Conservation (phyloP, 2,888 invertebrate genomes). For the Notocelia uddmanniana region DNA sequence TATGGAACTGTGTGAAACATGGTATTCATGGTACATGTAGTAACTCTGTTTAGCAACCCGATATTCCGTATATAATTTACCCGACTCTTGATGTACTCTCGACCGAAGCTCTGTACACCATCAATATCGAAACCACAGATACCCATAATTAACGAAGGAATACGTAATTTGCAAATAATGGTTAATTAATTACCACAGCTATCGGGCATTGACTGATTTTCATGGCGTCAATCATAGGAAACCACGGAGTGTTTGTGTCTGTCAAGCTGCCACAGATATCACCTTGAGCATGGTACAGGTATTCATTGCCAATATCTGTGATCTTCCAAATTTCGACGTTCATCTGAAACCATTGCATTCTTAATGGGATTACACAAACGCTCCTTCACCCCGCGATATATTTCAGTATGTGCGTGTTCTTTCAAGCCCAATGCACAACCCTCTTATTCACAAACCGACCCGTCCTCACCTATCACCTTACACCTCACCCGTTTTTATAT, state of each 20-base stretch:
- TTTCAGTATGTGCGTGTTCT: background rate
- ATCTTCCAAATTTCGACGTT: conserved; percentile 63
- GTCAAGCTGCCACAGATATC: conserved; percentile 64
- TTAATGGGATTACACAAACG: background rate
- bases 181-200: conserved; percentile 63
- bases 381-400: background rate
- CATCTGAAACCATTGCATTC: conserved; percentile 57
- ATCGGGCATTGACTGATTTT: conserved; percentile 67
- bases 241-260: conserved; percentile 66
- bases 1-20: too few species aligned
- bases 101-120: too few species aligned
- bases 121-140: too few species aligned
- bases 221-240: conserved; percentile 58
- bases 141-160: background rate
- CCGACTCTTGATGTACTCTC: too few species aligned
- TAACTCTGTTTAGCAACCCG: too few species aligned
- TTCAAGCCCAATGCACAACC: background rate
- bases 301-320: conserved; percentile 60
- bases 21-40: too few species aligned
- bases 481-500: too few species aligned
- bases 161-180: background rate
- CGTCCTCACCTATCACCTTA: too few species aligned
- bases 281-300: conserved; percentile 57
- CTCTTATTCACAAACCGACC: too few species aligned
- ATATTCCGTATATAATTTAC: too few species aligned